These are phyloP conservation scores for Synodontis membranacea DNA, from an alignment of 2,113 vertebrate species.

Conservation along the genomic window DNA sequence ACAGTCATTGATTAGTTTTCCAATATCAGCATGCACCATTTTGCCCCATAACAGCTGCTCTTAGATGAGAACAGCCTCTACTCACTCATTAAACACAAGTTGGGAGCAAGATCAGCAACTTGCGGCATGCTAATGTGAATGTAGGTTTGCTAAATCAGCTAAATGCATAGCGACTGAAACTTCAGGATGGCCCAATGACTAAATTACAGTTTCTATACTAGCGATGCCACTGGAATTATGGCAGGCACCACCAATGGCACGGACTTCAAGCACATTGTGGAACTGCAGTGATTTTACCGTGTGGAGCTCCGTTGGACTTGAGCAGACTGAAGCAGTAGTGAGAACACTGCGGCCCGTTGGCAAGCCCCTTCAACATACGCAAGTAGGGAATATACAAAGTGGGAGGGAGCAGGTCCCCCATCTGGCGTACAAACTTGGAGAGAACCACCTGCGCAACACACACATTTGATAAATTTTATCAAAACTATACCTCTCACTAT, in stretches of 20 bases:
- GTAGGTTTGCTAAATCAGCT: neutral
- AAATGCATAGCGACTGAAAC: neutral
- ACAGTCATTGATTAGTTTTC: neutral
- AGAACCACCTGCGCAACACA: constrained; percentile 85
- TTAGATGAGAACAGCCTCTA: neutral
- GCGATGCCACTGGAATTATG: neutral
- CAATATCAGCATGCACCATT: neutral
- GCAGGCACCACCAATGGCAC: neutral
- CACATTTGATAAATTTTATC: neutral
- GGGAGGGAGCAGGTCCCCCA: constrained; percentile 93
- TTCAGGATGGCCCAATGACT: neutral
- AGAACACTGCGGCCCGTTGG: constrained; percentile 90
- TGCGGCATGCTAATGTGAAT: neutral
- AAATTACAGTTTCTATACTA: neutral
- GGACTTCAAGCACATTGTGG: neutral
- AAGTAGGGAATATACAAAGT: constrained; percentile 94
- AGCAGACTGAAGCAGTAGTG: constrained; percentile 97
- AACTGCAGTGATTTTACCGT: constrained; percentile 77
- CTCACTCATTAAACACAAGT: neutral
- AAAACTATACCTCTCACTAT: neutral
- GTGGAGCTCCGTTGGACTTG: constrained; percentile 92
- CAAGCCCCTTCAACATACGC: constrained; percentile 91
- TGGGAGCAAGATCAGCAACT: neutral
- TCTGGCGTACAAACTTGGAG: constrained; percentile 98
- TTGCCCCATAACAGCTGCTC: too few relatives aligned